A percentile compares a stretch with the other conserved stretches of the same genome.
Conservation (phyloP, 2,113 vertebrate species). For the Ameiurus melas region DNA sequence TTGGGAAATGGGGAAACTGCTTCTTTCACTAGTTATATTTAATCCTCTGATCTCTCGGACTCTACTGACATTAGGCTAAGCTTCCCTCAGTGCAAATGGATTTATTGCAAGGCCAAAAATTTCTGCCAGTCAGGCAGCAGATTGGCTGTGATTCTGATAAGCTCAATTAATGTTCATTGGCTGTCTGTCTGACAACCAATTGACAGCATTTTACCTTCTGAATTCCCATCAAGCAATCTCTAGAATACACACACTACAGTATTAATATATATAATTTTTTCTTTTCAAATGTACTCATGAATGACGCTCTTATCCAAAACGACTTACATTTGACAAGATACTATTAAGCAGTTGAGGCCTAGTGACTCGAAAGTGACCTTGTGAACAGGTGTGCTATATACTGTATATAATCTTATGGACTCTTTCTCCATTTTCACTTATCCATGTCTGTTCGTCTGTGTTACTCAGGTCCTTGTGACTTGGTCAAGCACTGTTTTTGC, state of each 20-base stretch:
- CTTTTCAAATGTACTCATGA: neutral
- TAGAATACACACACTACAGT: neutral
- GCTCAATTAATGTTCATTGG: constrained; percentile 26
- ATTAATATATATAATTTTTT: neutral
- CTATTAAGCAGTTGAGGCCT: neutral
- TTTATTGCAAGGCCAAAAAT: constrained; percentile 3
- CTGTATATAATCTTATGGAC: too few relatives aligned
- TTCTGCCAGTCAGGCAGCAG: neutral
- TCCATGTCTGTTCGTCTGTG: neutral
- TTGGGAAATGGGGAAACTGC: neutral
- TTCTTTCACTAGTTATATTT: neutral
- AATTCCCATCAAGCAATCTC: neutral
- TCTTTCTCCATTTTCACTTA: neutral
- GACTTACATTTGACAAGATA: neutral
- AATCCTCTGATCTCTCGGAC: neutral
- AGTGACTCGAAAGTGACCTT: neutral
- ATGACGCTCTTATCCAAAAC: neutral
- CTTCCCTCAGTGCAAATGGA: neutral
- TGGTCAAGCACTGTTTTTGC: neutral
- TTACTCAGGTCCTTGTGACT: neutral
- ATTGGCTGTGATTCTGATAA: constrained; percentile 8
- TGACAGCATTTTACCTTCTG: constrained; percentile 30
- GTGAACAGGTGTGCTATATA: too few relatives aligned
- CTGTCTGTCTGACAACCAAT: neutral
- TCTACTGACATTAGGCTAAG: neutral